Conservation (phyloP, 2,888 invertebrate species). For the Endotricha flammealis region DNA sequence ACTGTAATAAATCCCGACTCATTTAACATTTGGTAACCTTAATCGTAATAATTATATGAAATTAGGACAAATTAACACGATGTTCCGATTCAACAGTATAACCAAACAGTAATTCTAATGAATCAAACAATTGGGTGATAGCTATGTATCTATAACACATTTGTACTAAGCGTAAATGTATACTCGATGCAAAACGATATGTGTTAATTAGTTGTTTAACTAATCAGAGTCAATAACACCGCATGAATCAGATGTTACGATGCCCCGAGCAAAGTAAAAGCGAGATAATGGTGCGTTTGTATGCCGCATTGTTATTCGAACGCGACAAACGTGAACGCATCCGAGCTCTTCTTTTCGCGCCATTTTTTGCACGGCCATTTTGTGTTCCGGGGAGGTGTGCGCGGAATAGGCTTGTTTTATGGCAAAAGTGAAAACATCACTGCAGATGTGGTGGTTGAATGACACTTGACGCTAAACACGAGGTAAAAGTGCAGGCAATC, state of each 20-base stretch:
- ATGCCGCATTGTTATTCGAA: conserved; percentile 54
- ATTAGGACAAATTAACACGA: no score
- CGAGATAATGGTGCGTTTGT: conserved; percentile 33
- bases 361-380: conserved; percentile 58
- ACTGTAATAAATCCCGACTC: no score
- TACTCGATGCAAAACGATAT: neutral
- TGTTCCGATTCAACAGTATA: no score
- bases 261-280: conserved; percentile 29
- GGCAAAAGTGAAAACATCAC: conserved; percentile 65
- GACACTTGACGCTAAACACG: conserved; percentile 31
- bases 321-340: conserved; percentile 43
- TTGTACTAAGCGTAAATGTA: neutral
- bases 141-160: neutral
- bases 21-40: no score
- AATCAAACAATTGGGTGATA: neutral
- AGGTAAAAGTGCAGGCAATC: conserved; percentile 23
- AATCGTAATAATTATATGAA: no score
- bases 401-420: conserved; percentile 53
- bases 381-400: conserved; percentile 42
- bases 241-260: conserved; percentile 18
- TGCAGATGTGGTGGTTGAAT: conserved; percentile 36
- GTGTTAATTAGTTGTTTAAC: conserved; percentile 14
- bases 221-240: conserved; percentile 20
- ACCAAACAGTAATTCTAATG: no score
- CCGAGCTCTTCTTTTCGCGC: conserved; percentile 39